Evolutionary conservation across 2,113 vertebrate species (phyloP).

Genomic region (Tor tambroides): DNA sequence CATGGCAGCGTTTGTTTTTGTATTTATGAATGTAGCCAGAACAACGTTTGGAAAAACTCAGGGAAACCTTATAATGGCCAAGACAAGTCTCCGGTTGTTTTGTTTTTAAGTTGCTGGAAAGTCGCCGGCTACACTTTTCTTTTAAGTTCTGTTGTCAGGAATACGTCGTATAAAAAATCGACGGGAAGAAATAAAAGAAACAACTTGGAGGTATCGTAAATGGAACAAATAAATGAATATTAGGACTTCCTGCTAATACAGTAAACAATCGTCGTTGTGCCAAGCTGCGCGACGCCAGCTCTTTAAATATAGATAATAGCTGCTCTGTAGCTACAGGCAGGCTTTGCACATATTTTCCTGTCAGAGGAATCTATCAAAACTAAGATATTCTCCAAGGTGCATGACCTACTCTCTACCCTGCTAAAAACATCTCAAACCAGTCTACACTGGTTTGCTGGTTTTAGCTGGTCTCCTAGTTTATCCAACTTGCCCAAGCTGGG

Average conservation of each 20-base stretch:
- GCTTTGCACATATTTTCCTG: not conserved
- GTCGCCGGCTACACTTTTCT: not conserved
- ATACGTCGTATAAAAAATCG: not conserved
- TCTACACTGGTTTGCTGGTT: not conserved
- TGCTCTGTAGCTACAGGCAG: not conserved
- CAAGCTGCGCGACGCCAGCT: not conserved
- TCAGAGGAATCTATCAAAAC: not conserved
- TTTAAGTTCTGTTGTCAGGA: not conserved
- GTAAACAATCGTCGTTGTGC: not conserved
- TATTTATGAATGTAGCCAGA: not conserved
- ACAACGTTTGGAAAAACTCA: not conserved
- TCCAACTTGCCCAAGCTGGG: not conserved
- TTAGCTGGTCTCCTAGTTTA: not conserved
- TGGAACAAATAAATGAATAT: not conserved
- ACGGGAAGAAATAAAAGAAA: not conserved
- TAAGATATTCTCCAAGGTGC: not conserved
- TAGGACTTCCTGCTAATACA: not conserved
- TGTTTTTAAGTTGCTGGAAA: constrained; percentile 30
- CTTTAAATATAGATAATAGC: not conserved
- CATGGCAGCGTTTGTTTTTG: not conserved
- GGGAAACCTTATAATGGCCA: constrained; percentile 24
- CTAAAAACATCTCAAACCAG: not conserved
- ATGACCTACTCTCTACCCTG: not conserved
- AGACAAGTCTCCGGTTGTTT: constrained; percentile 33
- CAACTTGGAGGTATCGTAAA: constrained; percentile 23